phyloP scores from a whole-genome alignment of 2,888 invertebrate species.

The Platypus cylindrus region DNA sequence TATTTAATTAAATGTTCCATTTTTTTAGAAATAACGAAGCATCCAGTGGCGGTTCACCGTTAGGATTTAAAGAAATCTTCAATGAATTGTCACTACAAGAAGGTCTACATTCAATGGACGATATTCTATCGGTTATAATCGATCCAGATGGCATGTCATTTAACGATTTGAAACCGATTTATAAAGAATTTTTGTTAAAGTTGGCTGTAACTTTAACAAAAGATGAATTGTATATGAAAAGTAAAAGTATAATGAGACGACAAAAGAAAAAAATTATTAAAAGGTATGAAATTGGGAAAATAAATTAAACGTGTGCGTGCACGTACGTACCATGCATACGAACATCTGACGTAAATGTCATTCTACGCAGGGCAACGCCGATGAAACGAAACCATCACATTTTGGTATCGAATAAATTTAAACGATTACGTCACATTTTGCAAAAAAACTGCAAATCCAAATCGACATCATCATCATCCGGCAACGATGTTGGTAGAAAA shows the following conservation, averaged over 20 bases:
- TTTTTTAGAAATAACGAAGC: constrained; percentile 48
- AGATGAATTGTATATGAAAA: constrained; percentile 80
- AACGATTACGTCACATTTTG: constrained; percentile 39
- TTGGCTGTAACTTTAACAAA: constrained; percentile 81
- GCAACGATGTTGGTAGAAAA: constrained; percentile 4
- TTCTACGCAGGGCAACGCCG: no score
- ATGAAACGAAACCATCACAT: no score
- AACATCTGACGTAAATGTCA: no score
- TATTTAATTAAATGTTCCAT: constrained; percentile 1
- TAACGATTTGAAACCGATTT: constrained; percentile 82
- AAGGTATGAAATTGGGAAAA: constrained; percentile 10
- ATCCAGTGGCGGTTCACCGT: constrained; percentile 61
- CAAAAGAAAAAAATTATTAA: constrained; percentile 54
- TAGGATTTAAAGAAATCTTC: constrained; percentile 78
- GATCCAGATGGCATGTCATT: constrained; percentile 89
- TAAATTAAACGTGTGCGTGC: neutral
- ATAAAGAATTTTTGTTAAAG: constrained; percentile 79
- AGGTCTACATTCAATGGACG: constrained; percentile 77
- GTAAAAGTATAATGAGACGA: constrained; percentile 78
- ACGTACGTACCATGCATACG: neutral
- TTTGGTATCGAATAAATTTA: constrained; percentile 28
- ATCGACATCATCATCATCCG: constrained; percentile 15
- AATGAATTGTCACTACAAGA: constrained; percentile 80
- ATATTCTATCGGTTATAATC: constrained; percentile 77
- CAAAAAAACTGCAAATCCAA: constrained; percentile 40